A percentile compares a stretch with the other conserved stretches of the same genome.
Evolutionary conservation across 53 echinoderm and acorn worm species (phyloP).

Genomic region (Temnopleurus reevesii): DNA sequence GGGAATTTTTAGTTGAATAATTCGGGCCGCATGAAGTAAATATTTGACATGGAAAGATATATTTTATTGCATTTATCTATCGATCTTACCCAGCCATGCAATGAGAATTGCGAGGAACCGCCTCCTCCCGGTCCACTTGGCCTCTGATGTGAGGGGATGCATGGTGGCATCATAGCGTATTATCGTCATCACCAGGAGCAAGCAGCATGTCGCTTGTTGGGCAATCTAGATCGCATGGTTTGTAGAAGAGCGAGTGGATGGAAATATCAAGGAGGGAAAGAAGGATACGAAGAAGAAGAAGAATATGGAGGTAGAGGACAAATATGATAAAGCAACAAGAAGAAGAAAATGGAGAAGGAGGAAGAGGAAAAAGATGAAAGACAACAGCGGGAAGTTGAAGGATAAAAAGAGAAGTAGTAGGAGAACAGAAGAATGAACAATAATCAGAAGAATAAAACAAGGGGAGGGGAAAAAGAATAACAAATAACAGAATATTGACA

Average conservation of each 20-base stretch:
- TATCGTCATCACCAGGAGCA: constrained; percentile 49
- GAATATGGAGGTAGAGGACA: neutral
- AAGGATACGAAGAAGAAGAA: neutral
- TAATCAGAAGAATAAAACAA: too few species aligned
- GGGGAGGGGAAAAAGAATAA: too few species aligned
- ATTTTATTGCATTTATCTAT: too few species aligned
- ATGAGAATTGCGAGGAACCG: neutral
- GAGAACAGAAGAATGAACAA: too few species aligned
- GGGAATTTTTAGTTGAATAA: too few species aligned
- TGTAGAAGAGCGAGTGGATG: too few species aligned
- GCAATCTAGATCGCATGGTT: neutral
- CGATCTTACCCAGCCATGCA: constrained; percentile 41
- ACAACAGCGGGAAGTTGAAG: too few species aligned
- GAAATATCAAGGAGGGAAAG: too few species aligned
- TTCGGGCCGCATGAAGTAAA: too few species aligned
- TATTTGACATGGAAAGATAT: too few species aligned
- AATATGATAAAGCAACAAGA: neutral
- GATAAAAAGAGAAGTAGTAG: too few species aligned
- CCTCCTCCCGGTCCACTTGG: constrained; percentile 13
- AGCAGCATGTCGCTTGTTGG: constrained; percentile 48
- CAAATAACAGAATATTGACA: too few species aligned
- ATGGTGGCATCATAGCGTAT: constrained; percentile 47
- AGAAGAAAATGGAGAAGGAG: neutral
- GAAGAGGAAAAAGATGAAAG: neutral
- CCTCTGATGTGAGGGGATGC: constrained; percentile 40